Percentiles rank a stretch among this genome's conserved stretches.
These are phyloP conservation scores for Anser cygnoides DNA, from an alignment of 2,113 vertebrate species.

Conservation along the genomic window DNA sequence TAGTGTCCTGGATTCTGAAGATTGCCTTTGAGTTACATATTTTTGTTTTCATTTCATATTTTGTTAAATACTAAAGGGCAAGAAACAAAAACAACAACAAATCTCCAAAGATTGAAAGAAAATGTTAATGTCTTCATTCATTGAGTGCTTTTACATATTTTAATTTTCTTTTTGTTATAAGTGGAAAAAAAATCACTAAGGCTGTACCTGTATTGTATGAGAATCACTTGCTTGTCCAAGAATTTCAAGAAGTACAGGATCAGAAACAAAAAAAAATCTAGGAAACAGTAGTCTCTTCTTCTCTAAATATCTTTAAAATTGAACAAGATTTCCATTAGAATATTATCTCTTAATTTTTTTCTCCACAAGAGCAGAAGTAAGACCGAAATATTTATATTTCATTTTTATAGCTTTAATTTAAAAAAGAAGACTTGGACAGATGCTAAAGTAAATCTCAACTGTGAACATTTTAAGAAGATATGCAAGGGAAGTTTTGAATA, in stretches of 20 bases:
- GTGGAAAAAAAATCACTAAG: background rate
- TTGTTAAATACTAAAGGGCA: background rate
- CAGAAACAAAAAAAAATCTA: constrained; percentile 84
- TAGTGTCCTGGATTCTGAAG: background rate
- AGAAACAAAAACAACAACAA: background rate
- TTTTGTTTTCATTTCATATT: background rate
- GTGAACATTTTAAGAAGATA: background rate
- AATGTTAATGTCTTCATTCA: background rate
- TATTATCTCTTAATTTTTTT: background rate
- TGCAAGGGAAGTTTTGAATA: background rate
- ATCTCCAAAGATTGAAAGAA: background rate
- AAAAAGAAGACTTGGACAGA: background rate
- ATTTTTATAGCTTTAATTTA: background rate
- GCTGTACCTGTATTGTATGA: constrained; percentile 81
- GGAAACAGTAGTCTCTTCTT: constrained; percentile 83
- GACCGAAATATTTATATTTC: background rate
- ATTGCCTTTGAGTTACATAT: background rate
- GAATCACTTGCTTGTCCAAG: constrained; percentile 85
- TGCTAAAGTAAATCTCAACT: background rate
- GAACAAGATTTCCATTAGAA: constrained; percentile 17
- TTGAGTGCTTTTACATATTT: background rate
- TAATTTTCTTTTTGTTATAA: background rate
- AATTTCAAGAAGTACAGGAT: constrained; percentile 83
- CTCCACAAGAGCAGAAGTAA: background rate
- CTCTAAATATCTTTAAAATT: constrained; percentile 79